A percentile compares a stretch with the other conserved stretches of the same genome.
Conservation (phyloP, 1,140 invertebrate genomes). For the Heliothis subflexa region DNA sequence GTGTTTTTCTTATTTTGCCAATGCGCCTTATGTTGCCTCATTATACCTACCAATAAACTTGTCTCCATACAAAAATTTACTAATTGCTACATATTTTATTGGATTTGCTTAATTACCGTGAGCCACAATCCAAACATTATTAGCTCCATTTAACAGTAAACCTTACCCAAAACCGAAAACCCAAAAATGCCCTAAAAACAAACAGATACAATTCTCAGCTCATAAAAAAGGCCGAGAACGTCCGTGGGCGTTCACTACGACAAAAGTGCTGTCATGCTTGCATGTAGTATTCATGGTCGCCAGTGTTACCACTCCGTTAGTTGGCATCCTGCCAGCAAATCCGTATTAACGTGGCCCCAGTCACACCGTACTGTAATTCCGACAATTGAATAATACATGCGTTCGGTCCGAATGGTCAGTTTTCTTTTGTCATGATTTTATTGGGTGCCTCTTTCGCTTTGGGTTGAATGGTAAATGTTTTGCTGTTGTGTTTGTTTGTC, state of each 20-base stretch:
- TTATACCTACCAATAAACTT: too few relatives aligned
- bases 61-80: too few relatives aligned
- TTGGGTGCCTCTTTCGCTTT: neutral
- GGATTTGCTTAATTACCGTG: too few relatives aligned
- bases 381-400: slow-evolving; percentile 30
- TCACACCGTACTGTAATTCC: slow-evolving; percentile 52
- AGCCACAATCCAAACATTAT: too few relatives aligned
- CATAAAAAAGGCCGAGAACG: slow-evolving; percentile 37
- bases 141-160: neutral
- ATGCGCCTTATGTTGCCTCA: too few relatives aligned
- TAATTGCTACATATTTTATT: too few relatives aligned
- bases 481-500: neutral
- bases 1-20: neutral
- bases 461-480: neutral
- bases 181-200: slow-evolving; percentile 20
- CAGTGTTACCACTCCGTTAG: slow-evolving; percentile 56
- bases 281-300: slow-evolving; percentile 58
- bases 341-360: slow-evolving; percentile 58
- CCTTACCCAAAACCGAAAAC: neutral
- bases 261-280: slow-evolving; percentile 60
- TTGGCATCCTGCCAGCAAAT: slow-evolving; percentile 67
- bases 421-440: slow-evolving; percentile 29
- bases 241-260: slow-evolving; percentile 38
- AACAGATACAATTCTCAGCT: slow-evolving; percentile 48
- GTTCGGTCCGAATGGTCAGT: slow-evolving; percentile 3